A percentile compares a stretch with the other conserved stretches of the same genome.
phyloP scores from a whole-genome alignment of 2,113 vertebrate species.

The Notarius quadriscutis region DNA sequence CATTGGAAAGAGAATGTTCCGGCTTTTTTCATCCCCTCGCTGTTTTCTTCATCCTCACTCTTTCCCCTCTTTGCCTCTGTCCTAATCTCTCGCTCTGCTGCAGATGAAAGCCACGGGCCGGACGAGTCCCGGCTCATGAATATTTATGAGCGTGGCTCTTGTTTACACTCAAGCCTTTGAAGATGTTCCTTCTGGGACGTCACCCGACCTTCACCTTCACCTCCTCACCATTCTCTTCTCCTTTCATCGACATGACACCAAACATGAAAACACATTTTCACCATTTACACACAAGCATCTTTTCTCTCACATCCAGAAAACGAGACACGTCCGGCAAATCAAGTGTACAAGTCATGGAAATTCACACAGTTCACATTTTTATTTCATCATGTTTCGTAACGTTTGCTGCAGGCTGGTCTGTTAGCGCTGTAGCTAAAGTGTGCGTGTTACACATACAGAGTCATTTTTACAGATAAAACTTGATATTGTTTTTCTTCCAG shows the following conservation, averaged over 20 bases:
- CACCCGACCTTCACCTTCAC: conserved; percentile 33
- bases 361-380: not conserved
- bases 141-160: conserved; percentile 33
- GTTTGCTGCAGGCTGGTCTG: not conserved
- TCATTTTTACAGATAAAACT: not conserved
- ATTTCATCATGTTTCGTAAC: not conserved
- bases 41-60: conserved; percentile 27
- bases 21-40: conserved; percentile 20
- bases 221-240: conserved; percentile 11
- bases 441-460: not conserved
- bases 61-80: conserved; percentile 20
- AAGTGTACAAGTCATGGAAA: not conserved
- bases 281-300: not conserved
- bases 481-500: no score
- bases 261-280: conserved; percentile 7
- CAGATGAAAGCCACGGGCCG: conserved; percentile 32
- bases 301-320: not conserved
- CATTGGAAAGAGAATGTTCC: conserved; percentile 8
- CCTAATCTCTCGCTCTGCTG: conserved; percentile 29
- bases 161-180: conserved; percentile 41
- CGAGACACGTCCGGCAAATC: not conserved
- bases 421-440: not conserved
- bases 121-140: conserved; percentile 36
- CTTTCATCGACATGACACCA: conserved; percentile 18
- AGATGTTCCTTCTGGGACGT: conserved; percentile 3